Percentiles rank a stretch among this genome's conserved stretches.
Evolutionary conservation across 2,797 vertebrate species (phyloP).

Genomic region (Onychomys leucogaster): DNA sequence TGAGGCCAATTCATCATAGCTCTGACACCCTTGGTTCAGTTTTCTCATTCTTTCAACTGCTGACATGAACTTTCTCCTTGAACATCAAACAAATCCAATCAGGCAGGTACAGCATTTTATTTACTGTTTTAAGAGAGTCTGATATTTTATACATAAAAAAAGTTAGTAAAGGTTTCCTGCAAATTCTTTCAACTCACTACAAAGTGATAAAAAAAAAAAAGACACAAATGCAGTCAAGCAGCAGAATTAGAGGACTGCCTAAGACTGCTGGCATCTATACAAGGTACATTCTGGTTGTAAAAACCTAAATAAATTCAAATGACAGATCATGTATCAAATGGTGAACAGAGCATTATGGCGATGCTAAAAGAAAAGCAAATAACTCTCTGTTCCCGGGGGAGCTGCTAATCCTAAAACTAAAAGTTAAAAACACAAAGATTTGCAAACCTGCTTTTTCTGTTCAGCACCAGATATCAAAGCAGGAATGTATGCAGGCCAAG

Average conservation of each 20-base stretch:
- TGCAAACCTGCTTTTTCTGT: background rate
- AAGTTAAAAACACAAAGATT: background rate
- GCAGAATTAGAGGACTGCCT: background rate
- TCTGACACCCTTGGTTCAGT: background rate
- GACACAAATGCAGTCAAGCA: background rate
- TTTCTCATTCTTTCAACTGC: constrained; percentile 22
- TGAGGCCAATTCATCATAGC: background rate
- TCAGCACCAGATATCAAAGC: background rate
- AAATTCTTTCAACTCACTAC: background rate
- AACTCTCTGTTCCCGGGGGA: background rate
- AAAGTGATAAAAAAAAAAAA: background rate
- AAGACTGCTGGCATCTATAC: background rate
- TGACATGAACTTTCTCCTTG: constrained; percentile 20
- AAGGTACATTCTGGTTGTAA: background rate
- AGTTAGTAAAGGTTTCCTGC: background rate
- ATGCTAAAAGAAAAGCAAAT: background rate
- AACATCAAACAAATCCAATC: constrained; percentile 38
- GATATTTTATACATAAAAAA: background rate
- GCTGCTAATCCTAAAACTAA: background rate
- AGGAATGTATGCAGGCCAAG: background rate
- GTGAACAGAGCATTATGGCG: background rate
- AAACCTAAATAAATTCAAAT: constrained; percentile 35
- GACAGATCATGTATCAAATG: background rate
- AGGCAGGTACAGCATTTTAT: background rate
- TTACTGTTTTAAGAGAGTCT: background rate